Evolutionary conservation across 2,888 invertebrate species (phyloP).

Genomic region (Argynnis bischoffii): DNA sequence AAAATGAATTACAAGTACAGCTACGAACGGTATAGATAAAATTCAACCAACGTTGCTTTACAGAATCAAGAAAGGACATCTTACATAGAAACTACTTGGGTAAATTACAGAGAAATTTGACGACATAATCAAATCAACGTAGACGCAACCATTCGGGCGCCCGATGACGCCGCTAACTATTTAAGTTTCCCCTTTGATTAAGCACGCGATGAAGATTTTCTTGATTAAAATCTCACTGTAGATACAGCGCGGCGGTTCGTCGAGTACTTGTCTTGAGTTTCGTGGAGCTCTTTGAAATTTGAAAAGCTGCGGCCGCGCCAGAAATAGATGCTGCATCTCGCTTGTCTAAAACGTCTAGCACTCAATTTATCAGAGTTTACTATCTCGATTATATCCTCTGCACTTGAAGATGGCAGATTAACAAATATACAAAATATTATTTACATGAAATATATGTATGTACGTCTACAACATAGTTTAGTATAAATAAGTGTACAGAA

Average conservation of each 20-base stretch:
- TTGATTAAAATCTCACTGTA: slow-evolving; percentile 66
- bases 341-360: slow-evolving; percentile 23
- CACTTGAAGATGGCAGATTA: slow-evolving; percentile 15
- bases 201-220: slow-evolving; percentile 62
- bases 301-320: slow-evolving; percentile 48
- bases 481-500: slow-evolving; percentile 3
- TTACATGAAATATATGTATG: background rate
- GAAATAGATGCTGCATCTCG: slow-evolving; percentile 35
- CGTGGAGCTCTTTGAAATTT: slow-evolving; percentile 57
- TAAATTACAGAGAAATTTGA: slow-evolving; percentile 45
- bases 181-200: slow-evolving; percentile 67
- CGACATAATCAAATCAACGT: slow-evolving; percentile 51
- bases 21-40: background rate
- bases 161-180: slow-evolving; percentile 50
- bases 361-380: slow-evolving; percentile 23
- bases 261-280: slow-evolving; percentile 46
- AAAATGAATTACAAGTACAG: no score
- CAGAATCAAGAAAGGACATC: slow-evolving; percentile 14
- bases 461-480: background rate
- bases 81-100: slow-evolving; percentile 11
- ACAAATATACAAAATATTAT: slow-evolving; percentile 7
- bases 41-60: background rate
- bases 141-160: slow-evolving; percentile 33
- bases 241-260: slow-evolving; percentile 42
- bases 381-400: slow-evolving; percentile 8